These are phyloP conservation scores for Proterorhinus semilunaris DNA, from an alignment of 2,113 vertebrate species.

Conservation along the genomic window DNA sequence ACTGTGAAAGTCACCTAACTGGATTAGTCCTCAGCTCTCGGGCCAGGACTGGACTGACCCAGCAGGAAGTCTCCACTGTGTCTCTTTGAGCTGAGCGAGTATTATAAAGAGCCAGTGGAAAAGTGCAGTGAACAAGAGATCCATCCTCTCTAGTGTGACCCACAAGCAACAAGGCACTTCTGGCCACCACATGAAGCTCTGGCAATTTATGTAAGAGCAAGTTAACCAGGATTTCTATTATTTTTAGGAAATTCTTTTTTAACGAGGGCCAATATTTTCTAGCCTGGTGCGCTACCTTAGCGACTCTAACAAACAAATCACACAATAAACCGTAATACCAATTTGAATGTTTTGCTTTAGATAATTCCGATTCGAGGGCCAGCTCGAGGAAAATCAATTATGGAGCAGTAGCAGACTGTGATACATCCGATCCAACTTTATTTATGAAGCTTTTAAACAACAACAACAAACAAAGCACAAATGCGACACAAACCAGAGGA, in stretches of 20 bases:
- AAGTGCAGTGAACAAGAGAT: constrained; percentile 54
- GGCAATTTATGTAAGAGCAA: not conserved
- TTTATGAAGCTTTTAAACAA: too few species aligned
- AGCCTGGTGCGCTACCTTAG: too few species aligned
- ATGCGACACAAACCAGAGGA: too few species aligned
- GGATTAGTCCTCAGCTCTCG: constrained; percentile 70
- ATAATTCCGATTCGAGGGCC: too few species aligned
- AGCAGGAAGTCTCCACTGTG: constrained; percentile 53
- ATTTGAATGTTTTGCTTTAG: too few species aligned
- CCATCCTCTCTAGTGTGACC: constrained; percentile 32
- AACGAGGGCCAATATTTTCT: too few species aligned
- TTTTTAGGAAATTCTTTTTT: not conserved
- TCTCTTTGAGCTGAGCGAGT: constrained; percentile 22
- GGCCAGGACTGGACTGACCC: constrained; percentile 58
- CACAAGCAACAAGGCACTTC: constrained; percentile 31
- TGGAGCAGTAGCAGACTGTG: too few species aligned
- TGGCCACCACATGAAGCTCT: not conserved
- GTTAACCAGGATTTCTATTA: not conserved
- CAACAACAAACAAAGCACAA: too few species aligned
- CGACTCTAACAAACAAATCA: too few species aligned
- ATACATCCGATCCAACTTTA: too few species aligned
- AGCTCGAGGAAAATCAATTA: too few species aligned
- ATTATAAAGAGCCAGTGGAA: constrained; percentile 23
- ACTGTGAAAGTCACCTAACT: constrained; percentile 80
- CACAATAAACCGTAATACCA: too few species aligned